phyloP scores from a whole-genome alignment of 53 echinoderm and acorn worm species.

The Holothuria leucospilota region DNA sequence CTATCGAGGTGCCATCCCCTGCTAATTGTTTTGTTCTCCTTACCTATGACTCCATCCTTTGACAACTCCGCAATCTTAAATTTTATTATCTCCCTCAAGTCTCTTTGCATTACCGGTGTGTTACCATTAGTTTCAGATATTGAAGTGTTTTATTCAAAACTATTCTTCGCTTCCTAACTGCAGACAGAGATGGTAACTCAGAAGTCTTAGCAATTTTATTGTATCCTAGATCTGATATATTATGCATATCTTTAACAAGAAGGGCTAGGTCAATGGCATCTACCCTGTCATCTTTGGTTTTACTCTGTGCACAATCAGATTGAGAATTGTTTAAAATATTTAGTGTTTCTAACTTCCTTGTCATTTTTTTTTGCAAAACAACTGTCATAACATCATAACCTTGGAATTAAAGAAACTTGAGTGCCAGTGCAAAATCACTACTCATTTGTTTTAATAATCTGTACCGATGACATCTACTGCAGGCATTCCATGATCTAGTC shows the following conservation, averaged over 20 bases:
- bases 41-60: background rate
- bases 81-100: slow-evolving; percentile 8
- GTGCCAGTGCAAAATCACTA: background rate
- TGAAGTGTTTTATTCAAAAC: too few relatives aligned
- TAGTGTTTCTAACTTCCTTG: slow-evolving; percentile 10
- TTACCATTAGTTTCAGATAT: too few relatives aligned
- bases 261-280: background rate
- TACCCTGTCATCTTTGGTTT: background rate
- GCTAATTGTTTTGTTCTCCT: slow-evolving; percentile 6
- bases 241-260: slow-evolving; percentile 9
- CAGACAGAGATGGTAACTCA: too few relatives aligned
- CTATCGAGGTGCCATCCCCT: background rate
- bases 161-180: too few relatives aligned
- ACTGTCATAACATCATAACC: background rate
- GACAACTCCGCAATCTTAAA: background rate
- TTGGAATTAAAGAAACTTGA: background rate
- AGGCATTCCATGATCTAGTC: slow-evolving; percentile 7
- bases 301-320: background rate
- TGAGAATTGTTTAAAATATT: background rate
- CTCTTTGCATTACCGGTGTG: background rate
- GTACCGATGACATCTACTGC: background rate
- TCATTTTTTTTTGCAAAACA: slow-evolving; percentile 3
- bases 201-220: slow-evolving; percentile 7
- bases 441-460: slow-evolving; percentile 19
- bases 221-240: slow-evolving; percentile 11